phyloP scores from a whole-genome alignment of 2,113 vertebrate species.

The Mus pahari region DNA sequence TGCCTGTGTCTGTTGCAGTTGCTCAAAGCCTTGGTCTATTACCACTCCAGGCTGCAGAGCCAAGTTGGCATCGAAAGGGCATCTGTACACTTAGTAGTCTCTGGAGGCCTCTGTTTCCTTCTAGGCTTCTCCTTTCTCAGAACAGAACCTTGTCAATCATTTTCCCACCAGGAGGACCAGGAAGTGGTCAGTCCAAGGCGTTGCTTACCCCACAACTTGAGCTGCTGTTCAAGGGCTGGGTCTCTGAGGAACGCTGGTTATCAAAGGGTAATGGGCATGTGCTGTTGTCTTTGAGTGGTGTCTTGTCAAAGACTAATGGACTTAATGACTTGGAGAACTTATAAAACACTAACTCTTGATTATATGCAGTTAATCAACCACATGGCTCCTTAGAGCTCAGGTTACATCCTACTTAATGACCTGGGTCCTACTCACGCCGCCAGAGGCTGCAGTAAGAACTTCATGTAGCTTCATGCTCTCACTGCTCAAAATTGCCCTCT shows the following conservation, averaged over 20 bases:
- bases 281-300: accelerated
- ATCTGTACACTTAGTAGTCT: neutral
- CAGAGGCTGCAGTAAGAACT: neutral
- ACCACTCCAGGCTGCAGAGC: neutral
- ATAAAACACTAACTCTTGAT: neutral
- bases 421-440: neutral
- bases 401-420: too few relatives aligned
- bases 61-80: neutral
- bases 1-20: accelerated
- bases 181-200: neutral
- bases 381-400: neutral
- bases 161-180: neutral
- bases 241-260: accelerated
- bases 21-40: neutral
- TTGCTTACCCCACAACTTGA: neutral
- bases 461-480: neutral
- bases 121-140: neutral
- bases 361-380: neutral
- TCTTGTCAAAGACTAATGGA: neutral
- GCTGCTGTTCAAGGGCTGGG: neutral
- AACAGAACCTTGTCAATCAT: neutral
- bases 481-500: neutral
- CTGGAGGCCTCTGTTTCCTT: neutral
- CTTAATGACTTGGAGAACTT: neutral
- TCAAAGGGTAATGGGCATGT: accelerated